Evolutionary conservation across 2,113 vertebrate genomes (phyloP).

Genomic region (Stegastes partitus): DNA sequence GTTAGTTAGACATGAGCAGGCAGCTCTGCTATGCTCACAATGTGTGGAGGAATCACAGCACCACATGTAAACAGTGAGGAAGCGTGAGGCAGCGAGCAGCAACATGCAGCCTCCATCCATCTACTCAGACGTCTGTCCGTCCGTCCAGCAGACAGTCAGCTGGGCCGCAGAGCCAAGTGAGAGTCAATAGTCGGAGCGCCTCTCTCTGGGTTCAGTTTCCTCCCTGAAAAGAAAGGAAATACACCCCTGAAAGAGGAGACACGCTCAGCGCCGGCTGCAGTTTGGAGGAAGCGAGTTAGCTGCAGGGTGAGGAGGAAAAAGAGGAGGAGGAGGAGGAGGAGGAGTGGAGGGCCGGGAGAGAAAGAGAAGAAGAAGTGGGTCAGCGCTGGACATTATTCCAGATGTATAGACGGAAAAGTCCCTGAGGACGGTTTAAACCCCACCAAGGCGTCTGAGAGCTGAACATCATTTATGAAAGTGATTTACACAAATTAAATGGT

Average conservation of each 20-base stretch:
- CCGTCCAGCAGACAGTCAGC: too few species aligned
- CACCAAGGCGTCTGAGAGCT: too few species aligned
- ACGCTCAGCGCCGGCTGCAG: conserved; percentile 15
- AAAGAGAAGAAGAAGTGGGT: conserved; percentile 44
- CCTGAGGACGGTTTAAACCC: neutral
- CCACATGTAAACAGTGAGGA: neutral
- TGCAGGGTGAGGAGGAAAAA: conserved; percentile 5
- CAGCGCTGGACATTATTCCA: conserved; percentile 40
- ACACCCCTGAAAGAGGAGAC: conserved; percentile 5
- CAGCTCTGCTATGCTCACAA: conserved; percentile 46
- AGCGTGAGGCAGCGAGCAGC: neutral
- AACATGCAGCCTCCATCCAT: neutral
- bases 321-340: too few species aligned
- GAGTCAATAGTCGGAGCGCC: neutral
- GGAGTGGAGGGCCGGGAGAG: too few species aligned
- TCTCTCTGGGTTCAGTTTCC: neutral
- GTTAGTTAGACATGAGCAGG: conserved; percentile 55
- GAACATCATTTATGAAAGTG: too few species aligned
- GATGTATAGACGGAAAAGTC: conserved; percentile 38
- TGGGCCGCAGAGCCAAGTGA: neutral
- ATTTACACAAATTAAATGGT: neutral
- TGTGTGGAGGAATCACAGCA: conserved; percentile 11
- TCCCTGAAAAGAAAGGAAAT: conserved; percentile 39
- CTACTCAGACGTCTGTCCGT: too few species aligned
- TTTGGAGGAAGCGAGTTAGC: conserved; percentile 19